phyloP scores from a whole-genome alignment of 1,140 invertebrate genomes.

The Elymnias hypermnestra region DNA sequence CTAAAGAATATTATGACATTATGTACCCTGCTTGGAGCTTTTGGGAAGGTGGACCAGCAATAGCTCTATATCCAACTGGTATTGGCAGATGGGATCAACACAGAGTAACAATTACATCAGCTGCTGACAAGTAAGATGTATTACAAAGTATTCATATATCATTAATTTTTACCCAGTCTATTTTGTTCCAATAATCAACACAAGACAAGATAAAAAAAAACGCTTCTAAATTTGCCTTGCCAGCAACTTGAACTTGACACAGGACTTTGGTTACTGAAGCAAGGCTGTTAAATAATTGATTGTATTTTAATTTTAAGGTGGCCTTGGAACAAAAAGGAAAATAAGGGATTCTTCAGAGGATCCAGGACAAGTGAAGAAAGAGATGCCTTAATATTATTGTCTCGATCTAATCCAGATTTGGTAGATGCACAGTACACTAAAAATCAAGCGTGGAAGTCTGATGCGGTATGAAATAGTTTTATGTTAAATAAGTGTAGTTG shows the following conservation, averaged over 20 bases:
- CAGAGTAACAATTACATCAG: slow-evolving; percentile 82
- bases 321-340: slow-evolving; percentile 88
- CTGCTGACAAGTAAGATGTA: slow-evolving; percentile 78
- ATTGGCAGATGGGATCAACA: slow-evolving; percentile 95
- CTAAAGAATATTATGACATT: slow-evolving; percentile 90
- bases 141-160: background rate
- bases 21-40: slow-evolving; percentile 98
- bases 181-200: too few relatives aligned
- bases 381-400: slow-evolving; percentile 92
- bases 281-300: slow-evolving; percentile 3
- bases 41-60: slow-evolving; percentile 98
- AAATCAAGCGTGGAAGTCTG: slow-evolving; percentile 98
- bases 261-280: too few relatives aligned
- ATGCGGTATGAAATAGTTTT: too few relatives aligned
- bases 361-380: slow-evolving; percentile 94
- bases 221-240: too few relatives aligned
- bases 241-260: too few relatives aligned
- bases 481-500: too few relatives aligned
- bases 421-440: slow-evolving; percentile 97
- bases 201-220: too few relatives aligned
- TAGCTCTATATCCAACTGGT: slow-evolving; percentile 93
- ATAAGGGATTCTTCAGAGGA: slow-evolving; percentile 92
- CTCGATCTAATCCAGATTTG: slow-evolving; percentile 85
- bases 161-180: background rate
- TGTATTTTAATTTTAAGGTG: slow-evolving; percentile 44